Evolutionary conservation across 2,888 invertebrate genomes (phyloP).

Genomic region (Caenorhabditis virilis): DNA sequence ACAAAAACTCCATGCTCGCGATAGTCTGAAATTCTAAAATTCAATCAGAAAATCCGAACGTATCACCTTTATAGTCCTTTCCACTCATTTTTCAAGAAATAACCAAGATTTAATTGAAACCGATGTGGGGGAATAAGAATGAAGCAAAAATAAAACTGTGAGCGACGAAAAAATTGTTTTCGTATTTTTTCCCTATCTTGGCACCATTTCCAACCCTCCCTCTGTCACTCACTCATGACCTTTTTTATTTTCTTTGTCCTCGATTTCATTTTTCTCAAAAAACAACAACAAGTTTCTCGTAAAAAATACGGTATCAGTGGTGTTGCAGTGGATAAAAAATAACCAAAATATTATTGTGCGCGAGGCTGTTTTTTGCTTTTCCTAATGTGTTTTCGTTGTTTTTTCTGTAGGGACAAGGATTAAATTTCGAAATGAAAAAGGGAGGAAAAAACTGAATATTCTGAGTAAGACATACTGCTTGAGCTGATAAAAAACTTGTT

Average conservation of each 20-base stretch:
- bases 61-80: constrained; percentile 1
- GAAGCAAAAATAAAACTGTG: neutral
- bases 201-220: no score
- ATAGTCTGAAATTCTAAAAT: constrained; percentile 2
- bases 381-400: neutral
- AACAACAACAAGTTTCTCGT: neutral
- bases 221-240: no score
- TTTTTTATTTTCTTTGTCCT: no score
- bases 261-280: no score
- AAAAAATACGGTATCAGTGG: neutral
- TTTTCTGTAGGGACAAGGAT: neutral
- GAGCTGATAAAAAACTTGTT: constrained; percentile 2
- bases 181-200: no score
- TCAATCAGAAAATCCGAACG: neutral
- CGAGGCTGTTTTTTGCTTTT: neutral
- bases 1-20: constrained; percentile 5
- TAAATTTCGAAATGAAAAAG: neutral
- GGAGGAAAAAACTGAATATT: neutral
- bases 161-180: neutral
- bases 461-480: neutral
- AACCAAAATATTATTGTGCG: neutral
- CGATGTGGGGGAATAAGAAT: neutral
- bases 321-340: neutral
- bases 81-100: neutral
- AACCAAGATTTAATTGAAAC: neutral